Evolutionary conservation across 1,140 invertebrate genomes (phyloP), one percentile per base, ranked within the genome.

Genomic region (Centruroides sculpturatus): DNA sequence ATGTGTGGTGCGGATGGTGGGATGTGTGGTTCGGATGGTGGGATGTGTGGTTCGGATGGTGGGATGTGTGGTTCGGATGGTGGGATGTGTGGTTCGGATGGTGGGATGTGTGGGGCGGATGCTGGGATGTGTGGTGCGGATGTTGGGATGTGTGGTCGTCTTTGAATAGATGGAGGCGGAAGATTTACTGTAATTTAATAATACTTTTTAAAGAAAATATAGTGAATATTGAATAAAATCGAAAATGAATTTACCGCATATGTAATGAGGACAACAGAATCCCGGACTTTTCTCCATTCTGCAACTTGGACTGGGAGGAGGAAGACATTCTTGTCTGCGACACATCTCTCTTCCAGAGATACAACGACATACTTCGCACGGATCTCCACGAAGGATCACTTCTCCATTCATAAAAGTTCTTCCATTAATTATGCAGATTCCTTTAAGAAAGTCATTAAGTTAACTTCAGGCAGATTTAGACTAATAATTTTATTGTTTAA

Each of bases 361-460:
- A 63, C 78, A 80, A n/a, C 77, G 70, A 64, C 79, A 80, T 46
- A 75, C 71, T 59, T 76, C 68, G 66, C 78, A 80, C 36, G 74
- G 68, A 59, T 70, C 70, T 11, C 69, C 70, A 11, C 76, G 74
- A 12, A 75, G 61, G 9, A 79, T 66, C 53, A 76, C 60, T 64
- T 79, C 76, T 5, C 76, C 77, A 59, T 79, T 75, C 7, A 64
- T 68, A 59, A 77, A 76, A 10, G 74, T 70, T 12, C 66, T 68
- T 34, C 72, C 75, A 56, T 77, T 72, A 34, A 72, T 75, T 9
- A 71, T 62, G 63, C 79, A 80, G 47, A 69, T 67, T 49, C 67
- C 74, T 75, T 56, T 41, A 36, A 56, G 54, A 59, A 48, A 36
- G 55, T 41, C 23, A 2, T 23, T 23, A 23, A 0, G 23, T 2